phyloP scores from a whole-genome alignment of 2,888 invertebrate genomes.

The Epicampocera succincta region DNA sequence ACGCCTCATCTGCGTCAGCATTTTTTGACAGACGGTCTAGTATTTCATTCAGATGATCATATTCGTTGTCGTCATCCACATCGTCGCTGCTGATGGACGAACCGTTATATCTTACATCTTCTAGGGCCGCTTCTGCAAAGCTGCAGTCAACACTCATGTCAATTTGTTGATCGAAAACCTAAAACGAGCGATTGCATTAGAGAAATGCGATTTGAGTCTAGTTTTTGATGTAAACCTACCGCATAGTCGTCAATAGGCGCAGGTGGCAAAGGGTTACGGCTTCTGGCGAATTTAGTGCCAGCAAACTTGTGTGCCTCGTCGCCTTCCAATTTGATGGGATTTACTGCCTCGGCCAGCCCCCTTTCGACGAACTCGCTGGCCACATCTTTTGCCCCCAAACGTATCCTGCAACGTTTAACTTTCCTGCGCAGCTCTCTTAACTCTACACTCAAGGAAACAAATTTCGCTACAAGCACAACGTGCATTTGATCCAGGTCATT shows the following conservation, averaged over 20 bases:
- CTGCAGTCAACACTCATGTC: conserved; percentile 35
- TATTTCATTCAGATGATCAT: conserved; percentile 65
- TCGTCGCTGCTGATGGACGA: conserved; percentile 25
- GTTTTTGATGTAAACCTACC: conserved; percentile 29
- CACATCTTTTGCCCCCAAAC: conserved; percentile 73
- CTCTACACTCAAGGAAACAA: conserved; percentile 82
- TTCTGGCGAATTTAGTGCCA: conserved; percentile 18
- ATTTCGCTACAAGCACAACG: conserved; percentile 83
- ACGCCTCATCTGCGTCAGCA: conserved; percentile 2
- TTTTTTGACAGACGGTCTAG: conserved; percentile 73
- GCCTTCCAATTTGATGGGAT: neutral
- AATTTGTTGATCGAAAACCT: conserved; percentile 45
- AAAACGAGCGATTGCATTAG: neutral
- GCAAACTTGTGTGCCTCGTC: no score
- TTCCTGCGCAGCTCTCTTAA: conserved; percentile 74
- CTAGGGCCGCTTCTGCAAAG: neutral
- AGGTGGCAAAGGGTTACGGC: conserved; percentile 38
- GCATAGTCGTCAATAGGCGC: conserved; percentile 33
- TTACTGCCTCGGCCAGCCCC: conserved; percentile 59
- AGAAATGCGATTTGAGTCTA: neutral
- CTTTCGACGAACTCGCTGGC: conserved; percentile 73
- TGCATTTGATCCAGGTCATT: conserved; percentile 85
- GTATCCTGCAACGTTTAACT: conserved; percentile 75
- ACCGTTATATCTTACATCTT: conserved; percentile 32
- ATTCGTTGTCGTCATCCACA: conserved; percentile 31